Percentiles rank a stretch among this genome's conserved stretches.
Conservation (phyloP, 2,797 vertebrate genomes). For the Tapera naevia region DNA sequence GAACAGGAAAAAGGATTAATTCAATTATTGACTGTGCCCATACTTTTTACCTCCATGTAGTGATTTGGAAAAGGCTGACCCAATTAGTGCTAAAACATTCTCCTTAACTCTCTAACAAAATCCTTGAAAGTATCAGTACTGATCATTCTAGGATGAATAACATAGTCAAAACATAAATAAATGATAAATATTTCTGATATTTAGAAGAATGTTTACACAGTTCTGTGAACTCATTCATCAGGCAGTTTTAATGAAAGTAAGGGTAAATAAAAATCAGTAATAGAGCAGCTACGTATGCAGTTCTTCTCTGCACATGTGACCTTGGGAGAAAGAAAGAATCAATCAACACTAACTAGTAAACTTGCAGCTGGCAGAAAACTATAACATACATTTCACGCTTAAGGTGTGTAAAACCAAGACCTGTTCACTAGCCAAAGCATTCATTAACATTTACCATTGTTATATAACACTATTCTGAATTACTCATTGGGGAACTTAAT, state of each 20-base stretch:
- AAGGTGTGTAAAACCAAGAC: neutral
- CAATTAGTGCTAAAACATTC: neutral
- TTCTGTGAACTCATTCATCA: neutral
- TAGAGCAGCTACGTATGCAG: neutral
- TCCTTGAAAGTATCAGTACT: neutral
- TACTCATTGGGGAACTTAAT: neutral
- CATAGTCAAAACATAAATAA: neutral
- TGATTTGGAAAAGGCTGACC: neutral
- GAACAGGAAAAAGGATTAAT: neutral
- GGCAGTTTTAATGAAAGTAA: neutral
- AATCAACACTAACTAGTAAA: neutral
- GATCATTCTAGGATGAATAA: neutral
- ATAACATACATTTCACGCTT: rapidly evolving
- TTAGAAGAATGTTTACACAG: neutral
- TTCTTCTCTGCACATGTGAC: neutral
- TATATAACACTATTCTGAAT: neutral
- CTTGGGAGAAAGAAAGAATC: neutral
- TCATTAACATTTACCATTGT: neutral
- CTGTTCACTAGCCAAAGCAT: neutral
- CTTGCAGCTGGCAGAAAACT: neutral
- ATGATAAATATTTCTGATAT: neutral
- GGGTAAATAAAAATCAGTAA: neutral
- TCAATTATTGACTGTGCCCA: neutral
- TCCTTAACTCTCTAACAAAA: neutral
- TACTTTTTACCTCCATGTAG: neutral